Evolutionary conservation across 1,140 invertebrate genomes (phyloP).

Genomic region (Formica selysi): DNA sequence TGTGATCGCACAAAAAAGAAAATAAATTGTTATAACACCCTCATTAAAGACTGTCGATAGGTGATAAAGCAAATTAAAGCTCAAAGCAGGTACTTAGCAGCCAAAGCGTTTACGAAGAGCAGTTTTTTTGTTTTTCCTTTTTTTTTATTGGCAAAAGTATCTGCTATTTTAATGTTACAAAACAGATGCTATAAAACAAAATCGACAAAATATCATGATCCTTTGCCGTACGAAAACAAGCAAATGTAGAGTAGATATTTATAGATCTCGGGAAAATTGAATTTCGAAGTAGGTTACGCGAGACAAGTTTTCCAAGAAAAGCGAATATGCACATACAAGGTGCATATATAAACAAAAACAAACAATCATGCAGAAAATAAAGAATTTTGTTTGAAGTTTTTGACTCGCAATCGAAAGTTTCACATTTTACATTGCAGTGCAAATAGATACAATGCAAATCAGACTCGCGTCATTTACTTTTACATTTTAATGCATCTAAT

Average conservation of each 20-base stretch:
- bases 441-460: constrained; percentile 23
- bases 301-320: constrained; percentile 40
- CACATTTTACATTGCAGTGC: constrained; percentile 2
- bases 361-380: constrained; percentile 35
- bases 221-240: constrained; percentile 29
- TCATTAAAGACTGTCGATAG: constrained; percentile 16
- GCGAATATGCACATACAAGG: constrained; percentile 16
- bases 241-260: constrained; percentile 30
- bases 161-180: not conserved
- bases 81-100: constrained; percentile 27
- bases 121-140: not conserved
- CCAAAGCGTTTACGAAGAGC: constrained; percentile 1
- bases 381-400: constrained; percentile 16
- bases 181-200: constrained; percentile 14
- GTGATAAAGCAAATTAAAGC: constrained; percentile 42
- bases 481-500: not conserved
- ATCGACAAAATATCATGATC: constrained; percentile 37
- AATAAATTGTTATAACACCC: constrained; percentile 20
- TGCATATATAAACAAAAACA: constrained; percentile 39
- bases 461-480: not conserved
- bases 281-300: constrained; percentile 48
- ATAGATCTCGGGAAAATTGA: constrained; percentile 53
- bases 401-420: constrained; percentile 24
- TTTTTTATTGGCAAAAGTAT: not conserved
- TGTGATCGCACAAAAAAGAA: not conserved